Percentiles rank a stretch among this genome's conserved stretches.
Conservation (phyloP, 2,888 invertebrate species). For the Synanthedon andrenaeformis region DNA sequence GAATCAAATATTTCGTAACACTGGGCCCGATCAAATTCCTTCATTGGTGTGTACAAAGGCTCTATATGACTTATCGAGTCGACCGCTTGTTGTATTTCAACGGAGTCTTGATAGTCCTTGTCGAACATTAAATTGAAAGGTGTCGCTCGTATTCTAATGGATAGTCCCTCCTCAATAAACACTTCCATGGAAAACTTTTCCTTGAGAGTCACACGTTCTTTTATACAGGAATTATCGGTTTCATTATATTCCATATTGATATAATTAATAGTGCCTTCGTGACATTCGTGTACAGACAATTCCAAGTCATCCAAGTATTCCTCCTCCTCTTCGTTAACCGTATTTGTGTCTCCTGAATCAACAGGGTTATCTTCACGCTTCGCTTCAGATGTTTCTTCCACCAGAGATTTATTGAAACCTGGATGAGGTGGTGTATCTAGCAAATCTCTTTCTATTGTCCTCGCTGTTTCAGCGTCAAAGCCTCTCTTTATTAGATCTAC, state of each 20-base stretch:
- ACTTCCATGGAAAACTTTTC: conserved; percentile 57
- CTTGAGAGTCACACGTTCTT: conserved; percentile 32
- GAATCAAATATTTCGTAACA: conserved; percentile 59
- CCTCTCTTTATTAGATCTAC: conserved; percentile 51
- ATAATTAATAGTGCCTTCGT: conserved; percentile 42
- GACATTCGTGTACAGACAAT: conserved; percentile 38
- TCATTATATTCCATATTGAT: conserved; percentile 29
- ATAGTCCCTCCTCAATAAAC: conserved; percentile 46
- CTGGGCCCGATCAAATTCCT: conserved; percentile 35
- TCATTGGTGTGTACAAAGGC: conserved; percentile 49
- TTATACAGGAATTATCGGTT: conserved; percentile 16
- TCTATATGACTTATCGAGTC: conserved; percentile 42
- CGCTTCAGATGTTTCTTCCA: conserved; percentile 9
- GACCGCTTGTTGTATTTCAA: conserved; percentile 48
- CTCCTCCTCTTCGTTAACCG: conserved; percentile 26
- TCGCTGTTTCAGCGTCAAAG: conserved; percentile 56
- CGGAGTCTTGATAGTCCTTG: conserved; percentile 8
- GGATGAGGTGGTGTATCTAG: conserved; percentile 31
- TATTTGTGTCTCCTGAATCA: conserved; percentile 16
- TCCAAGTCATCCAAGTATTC: conserved; percentile 40
- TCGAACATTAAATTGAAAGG: conserved; percentile 31
- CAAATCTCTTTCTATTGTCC: conserved; percentile 56
- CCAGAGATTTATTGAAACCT: conserved; percentile 1
- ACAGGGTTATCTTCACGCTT: conserved; percentile 16
- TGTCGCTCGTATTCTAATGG: conserved; percentile 45